Evolutionary conservation across 2,113 vertebrate genomes (phyloP).

Genomic region (Notothenia coriiceps): DNA sequence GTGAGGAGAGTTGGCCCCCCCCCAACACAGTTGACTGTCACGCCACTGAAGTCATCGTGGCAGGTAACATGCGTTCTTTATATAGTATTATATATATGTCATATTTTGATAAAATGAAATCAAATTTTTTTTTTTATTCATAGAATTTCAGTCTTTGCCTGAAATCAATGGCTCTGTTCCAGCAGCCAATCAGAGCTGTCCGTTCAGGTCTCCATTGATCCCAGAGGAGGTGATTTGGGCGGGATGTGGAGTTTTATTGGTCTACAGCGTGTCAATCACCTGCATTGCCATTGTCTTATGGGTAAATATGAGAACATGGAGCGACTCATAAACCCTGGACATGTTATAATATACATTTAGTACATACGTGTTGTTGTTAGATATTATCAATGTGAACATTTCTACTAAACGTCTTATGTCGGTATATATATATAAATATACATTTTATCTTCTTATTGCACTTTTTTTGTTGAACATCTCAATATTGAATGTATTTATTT

Average conservation of each 20-base stretch:
- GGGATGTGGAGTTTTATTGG: slow-evolving; percentile 15
- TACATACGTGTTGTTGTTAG: too few species aligned
- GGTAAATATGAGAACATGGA: slow-evolving; percentile 14
- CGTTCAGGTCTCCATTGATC: not conserved
- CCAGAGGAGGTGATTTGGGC: slow-evolving; percentile 8
- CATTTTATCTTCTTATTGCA: too few species aligned
- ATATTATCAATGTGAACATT: too few species aligned
- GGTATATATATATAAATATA: too few species aligned
- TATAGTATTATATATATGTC: not conserved
- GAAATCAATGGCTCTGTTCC: too few species aligned
- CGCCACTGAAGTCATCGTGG: not conserved
- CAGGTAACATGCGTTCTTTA: slow-evolving; percentile 2
- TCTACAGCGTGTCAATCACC: slow-evolving; percentile 48
- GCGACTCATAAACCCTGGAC: not conserved
- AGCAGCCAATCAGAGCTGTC: too few species aligned
- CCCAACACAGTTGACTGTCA: not conserved
- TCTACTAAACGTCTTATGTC: too few species aligned
- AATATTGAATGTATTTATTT: too few species aligned
- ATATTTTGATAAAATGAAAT: not conserved
- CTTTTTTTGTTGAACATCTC: too few species aligned
- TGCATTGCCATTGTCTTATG: not conserved
- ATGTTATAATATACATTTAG: not conserved
- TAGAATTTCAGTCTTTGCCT: not conserved
- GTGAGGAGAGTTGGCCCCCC: slow-evolving; percentile 2
- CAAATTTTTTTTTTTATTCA: not conserved